Evolutionary conservation across 2,797 vertebrate species (phyloP).

Genomic region (Pristis pectinata): DNA sequence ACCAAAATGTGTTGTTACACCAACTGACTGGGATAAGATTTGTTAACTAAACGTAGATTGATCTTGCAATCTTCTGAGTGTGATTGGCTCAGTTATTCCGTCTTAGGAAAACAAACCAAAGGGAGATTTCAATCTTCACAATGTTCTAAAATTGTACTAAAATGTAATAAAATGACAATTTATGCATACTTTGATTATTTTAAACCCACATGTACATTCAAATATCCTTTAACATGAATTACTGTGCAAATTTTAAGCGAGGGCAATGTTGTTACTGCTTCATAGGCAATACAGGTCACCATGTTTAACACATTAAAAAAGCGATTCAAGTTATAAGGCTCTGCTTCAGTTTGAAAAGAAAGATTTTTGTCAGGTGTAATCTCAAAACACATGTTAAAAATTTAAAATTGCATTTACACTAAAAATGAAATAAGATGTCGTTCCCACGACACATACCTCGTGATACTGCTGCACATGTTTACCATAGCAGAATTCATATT

Average conservation of each 20-base stretch:
- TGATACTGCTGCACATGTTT: conserved; percentile 95
- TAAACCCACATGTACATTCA: background rate
- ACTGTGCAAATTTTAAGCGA: background rate
- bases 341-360: conserved; percentile 8
- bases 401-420: background rate
- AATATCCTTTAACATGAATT: background rate
- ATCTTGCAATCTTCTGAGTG: background rate
- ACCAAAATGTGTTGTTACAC: background rate
- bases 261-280: background rate
- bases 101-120: background rate
- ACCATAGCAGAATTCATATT: conserved; percentile 97
- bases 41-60: background rate
- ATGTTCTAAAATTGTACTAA: background rate
- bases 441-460: conserved; percentile 64
- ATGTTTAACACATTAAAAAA: background rate
- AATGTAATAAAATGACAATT: background rate
- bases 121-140: background rate
- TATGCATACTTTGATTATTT: background rate
- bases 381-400: background rate
- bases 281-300: background rate
- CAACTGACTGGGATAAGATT: background rate
- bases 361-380: background rate
- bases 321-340: background rate
- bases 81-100: background rate
- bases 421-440: background rate